These are phyloP conservation scores for Aeoliscus strigatus DNA, from an alignment of 2,797 vertebrate genomes.

Conservation along the genomic window DNA sequence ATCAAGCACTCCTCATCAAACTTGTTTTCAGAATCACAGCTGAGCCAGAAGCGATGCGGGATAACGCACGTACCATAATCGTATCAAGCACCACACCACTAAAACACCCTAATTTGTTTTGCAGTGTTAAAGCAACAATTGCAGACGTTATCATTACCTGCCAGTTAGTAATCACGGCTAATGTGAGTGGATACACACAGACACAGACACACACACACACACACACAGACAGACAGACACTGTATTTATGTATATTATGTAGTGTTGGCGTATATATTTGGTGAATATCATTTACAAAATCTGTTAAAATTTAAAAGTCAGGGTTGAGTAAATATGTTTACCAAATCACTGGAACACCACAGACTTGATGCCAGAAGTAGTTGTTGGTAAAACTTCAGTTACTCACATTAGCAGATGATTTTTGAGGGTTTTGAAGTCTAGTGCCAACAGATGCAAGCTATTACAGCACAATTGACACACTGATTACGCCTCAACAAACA, in stretches of 20 bases:
- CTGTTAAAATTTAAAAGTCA: background rate
- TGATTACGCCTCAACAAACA: conserved; percentile 52
- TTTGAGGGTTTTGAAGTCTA: conserved; percentile 54
- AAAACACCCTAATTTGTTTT: conserved; percentile 54
- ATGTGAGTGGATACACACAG: conserved; percentile 40
- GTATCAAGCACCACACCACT: conserved; percentile 53
- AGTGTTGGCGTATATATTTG: no score
- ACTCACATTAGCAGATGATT: conserved; percentile 37
- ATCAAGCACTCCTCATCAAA: conserved; percentile 51
- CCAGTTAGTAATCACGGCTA: conserved; percentile 60
- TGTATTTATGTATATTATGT: no score
- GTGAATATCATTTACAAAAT: no score
- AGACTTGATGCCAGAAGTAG: conserved; percentile 11
- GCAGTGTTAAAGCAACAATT: conserved; percentile 65
- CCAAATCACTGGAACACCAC: background rate
- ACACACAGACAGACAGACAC: no score
- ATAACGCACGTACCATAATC: conserved; percentile 70
- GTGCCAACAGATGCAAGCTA: conserved; percentile 65
- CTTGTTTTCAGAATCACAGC: conserved; percentile 46
- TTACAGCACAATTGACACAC: conserved; percentile 56
- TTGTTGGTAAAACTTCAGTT: conserved; percentile 28
- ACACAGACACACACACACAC: no score
- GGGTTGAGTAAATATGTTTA: background rate
- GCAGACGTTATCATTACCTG: conserved; percentile 61
- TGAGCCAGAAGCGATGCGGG: conserved; percentile 57